Percentiles rank a stretch among this genome's conserved stretches.
These are phyloP conservation scores for Tetrao urogallus DNA, from an alignment of 2,113 vertebrate genomes.

Conservation along the genomic window DNA sequence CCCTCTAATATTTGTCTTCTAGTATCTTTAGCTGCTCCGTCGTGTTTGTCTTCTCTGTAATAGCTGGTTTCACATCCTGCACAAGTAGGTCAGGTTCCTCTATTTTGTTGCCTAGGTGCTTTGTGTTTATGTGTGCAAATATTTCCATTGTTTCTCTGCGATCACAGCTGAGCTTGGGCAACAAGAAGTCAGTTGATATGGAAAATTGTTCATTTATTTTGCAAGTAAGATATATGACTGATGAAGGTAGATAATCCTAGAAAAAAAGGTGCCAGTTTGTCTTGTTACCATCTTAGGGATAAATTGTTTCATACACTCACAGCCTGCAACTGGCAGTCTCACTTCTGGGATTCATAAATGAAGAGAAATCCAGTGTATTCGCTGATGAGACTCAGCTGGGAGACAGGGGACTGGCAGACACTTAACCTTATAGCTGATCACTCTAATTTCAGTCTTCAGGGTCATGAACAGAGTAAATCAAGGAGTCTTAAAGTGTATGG, in stretches of 20 bases:
- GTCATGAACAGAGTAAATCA: background rate
- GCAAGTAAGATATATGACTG: slow-evolving; percentile 20
- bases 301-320: slow-evolving; percentile 3
- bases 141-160: slow-evolving; percentile 7
- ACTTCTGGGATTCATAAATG: background rate
- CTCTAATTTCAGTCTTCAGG: slow-evolving; percentile 65
- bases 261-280: background rate
- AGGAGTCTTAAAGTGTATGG: slow-evolving; percentile 10
- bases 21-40: background rate
- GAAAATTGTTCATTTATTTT: slow-evolving; percentile 45
- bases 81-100: slow-evolving; percentile 40
- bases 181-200: slow-evolving; percentile 33
- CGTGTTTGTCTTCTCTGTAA: background rate
- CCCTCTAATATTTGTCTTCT: background rate
- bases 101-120: slow-evolving; percentile 45
- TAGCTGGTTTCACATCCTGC: slow-evolving; percentile 37
- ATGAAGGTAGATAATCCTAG: slow-evolving; percentile 14
- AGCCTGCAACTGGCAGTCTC: background rate
- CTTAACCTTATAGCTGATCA: slow-evolving; percentile 17
- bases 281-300: slow-evolving; percentile 39
- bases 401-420: background rate
- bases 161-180: slow-evolving; percentile 1
- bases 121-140: slow-evolving; percentile 53
- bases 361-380: slow-evolving; percentile 36
- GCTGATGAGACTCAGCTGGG: slow-evolving; percentile 2